phyloP scores from a whole-genome alignment of 2,113 vertebrate genomes.

The Ailuropoda melanoleuca region DNA sequence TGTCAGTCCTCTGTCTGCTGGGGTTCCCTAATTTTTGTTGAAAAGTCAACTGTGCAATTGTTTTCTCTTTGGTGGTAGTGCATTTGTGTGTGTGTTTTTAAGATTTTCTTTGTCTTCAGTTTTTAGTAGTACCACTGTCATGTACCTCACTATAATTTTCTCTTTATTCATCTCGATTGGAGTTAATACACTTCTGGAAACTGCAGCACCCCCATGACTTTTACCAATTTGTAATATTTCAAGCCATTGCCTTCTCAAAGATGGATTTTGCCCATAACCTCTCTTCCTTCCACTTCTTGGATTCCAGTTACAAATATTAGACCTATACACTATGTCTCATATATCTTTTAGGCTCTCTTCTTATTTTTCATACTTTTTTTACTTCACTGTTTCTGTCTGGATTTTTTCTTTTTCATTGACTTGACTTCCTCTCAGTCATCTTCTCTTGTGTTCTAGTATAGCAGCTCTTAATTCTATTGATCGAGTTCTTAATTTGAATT shows the following conservation, averaged over 20 bases:
- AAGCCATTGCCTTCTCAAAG: neutral
- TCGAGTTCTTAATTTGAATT: neutral
- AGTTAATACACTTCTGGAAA: neutral
- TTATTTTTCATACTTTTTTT: neutral
- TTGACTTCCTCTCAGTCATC: neutral
- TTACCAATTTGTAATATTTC: slow-evolving; percentile 13
- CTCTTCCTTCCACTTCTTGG: neutral
- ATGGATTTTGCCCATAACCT: neutral
- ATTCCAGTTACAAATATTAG: neutral
- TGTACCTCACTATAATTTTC: neutral
- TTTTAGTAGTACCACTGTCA: neutral
- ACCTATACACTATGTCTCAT: neutral
- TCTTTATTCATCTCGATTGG: neutral
- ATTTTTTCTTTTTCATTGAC: neutral
- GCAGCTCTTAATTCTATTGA: neutral
- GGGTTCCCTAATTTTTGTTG: neutral
- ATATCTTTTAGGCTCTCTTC: neutral
- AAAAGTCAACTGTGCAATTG: neutral
- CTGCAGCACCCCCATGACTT: neutral
- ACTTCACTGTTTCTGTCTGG: neutral
- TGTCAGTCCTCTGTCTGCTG: neutral
- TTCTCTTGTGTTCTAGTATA: neutral
- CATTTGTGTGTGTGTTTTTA: neutral
- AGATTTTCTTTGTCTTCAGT: neutral
- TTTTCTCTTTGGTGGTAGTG: neutral